A percentile compares a stretch with the other conserved stretches of the same genome.
phyloP scores from a whole-genome alignment of 2,888 invertebrate species.

The Trissonchulus latispiculum region DNA sequence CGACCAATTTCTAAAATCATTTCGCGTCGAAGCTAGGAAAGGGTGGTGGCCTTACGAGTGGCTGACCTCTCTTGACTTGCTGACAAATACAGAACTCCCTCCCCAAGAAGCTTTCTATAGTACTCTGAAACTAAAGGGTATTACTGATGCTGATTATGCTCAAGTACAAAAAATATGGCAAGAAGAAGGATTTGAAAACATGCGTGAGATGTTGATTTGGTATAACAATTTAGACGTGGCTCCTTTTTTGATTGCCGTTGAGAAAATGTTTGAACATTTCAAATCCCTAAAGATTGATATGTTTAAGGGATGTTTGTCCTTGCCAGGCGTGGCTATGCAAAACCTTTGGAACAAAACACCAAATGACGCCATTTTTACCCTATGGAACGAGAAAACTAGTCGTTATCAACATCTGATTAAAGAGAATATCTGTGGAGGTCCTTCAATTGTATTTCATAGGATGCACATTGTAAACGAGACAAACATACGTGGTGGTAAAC shows the following conservation, averaged over 20 bases:
- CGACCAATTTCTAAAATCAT: constrained; percentile 7
- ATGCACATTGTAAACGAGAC: constrained; percentile 20
- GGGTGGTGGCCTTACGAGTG: constrained; percentile 13
- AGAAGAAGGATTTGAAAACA: background rate
- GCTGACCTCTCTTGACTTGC: background rate
- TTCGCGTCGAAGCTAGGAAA: background rate
- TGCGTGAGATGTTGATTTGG: constrained; percentile 19
- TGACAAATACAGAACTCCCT: background rate
- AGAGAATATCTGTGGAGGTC: constrained; percentile 3
- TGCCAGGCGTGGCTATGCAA: constrained; percentile 20
- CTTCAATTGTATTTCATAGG: constrained; percentile 9
- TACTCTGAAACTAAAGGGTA: background rate
- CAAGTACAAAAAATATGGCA: background rate
- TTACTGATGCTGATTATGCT: constrained; percentile 7
- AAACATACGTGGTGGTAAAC: background rate
- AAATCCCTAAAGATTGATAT: constrained; percentile 14
- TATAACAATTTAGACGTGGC: constrained; percentile 25
- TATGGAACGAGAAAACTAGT: background rate
- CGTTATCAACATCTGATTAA: background rate
- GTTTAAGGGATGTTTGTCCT: constrained; percentile 23
- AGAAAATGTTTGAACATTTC: constrained; percentile 26
- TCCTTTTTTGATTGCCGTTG: constrained; percentile 26
- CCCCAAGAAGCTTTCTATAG: constrained; percentile 3
- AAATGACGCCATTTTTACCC: constrained; percentile 14
- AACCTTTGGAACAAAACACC: constrained; percentile 24